Percentiles rank a stretch among this genome's conserved stretches.
phyloP scores from a whole-genome alignment of 2,797 vertebrate genomes.

The Eleutherodactylus coqui region DNA sequence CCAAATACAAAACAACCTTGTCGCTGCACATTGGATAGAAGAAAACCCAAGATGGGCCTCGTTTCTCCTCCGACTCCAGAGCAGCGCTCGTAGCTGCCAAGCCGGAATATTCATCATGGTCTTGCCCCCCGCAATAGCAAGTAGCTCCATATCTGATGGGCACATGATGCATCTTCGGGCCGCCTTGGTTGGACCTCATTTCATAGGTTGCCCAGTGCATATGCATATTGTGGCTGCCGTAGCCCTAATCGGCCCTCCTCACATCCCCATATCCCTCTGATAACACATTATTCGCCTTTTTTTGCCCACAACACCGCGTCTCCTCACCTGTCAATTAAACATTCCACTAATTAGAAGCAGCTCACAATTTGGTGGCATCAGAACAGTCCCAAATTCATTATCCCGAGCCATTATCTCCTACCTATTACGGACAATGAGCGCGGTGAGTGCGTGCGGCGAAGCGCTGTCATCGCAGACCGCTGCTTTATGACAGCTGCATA shows the following conservation, averaged over 20 bases:
- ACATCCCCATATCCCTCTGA: background rate
- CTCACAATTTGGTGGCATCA: conserved; percentile 36
- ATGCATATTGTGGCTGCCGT: background rate
- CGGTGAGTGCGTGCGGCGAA: background rate
- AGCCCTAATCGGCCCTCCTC: background rate
- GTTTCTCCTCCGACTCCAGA: no score
- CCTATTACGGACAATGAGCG: conserved; percentile 34
- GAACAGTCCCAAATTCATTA: conserved; percentile 42
- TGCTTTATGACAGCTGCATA: conserved; percentile 34
- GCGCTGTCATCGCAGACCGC: background rate
- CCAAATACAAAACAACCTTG: no score
- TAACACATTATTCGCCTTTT: background rate
- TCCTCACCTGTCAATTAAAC: conserved; percentile 41
- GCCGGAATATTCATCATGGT: no score
- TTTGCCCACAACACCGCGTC: background rate
- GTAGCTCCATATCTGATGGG: no score
- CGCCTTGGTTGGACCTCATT: no score
- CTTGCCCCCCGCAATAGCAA: no score
- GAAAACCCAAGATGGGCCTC: no score
- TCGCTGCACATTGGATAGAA: no score
- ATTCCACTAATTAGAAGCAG: conserved; percentile 27
- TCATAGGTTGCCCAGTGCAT: no score
- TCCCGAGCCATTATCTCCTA: background rate
- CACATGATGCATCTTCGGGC: no score
- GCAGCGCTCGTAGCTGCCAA: no score